Evolutionary conservation across 2,797 vertebrate species (phyloP).

Genomic region (Lacerta agilis): DNA sequence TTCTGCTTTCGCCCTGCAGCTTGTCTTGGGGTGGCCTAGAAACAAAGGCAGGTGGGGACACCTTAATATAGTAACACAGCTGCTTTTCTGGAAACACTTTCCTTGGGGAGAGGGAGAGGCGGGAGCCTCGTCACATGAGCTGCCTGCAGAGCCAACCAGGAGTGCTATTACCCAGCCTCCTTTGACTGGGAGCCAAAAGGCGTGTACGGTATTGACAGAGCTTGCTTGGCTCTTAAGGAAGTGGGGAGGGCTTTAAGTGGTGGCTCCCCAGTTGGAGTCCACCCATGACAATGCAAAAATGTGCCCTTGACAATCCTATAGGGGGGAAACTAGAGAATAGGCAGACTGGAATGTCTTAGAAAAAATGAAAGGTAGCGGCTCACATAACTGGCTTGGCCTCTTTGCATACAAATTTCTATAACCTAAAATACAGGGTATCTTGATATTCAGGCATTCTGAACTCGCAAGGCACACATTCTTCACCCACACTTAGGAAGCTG

Average conservation of each 20-base stretch:
- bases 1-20: slow-evolving; percentile 45
- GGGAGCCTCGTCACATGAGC: slow-evolving; percentile 32
- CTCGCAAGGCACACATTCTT: neutral
- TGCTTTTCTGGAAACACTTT: slow-evolving; percentile 42
- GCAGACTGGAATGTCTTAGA: neutral
- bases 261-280: neutral
- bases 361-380: neutral
- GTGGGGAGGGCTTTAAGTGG: neutral
- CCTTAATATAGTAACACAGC: slow-evolving; percentile 58
- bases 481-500: too few relatives aligned
- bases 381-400: neutral
- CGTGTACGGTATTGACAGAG: neutral
- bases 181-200: slow-evolving; percentile 36
- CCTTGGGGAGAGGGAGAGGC: slow-evolving; percentile 35
- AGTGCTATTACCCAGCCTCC: neutral
- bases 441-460: neutral
- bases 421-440: neutral
- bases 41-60: slow-evolving; percentile 46
- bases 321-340: neutral
- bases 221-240: slow-evolving; percentile 11
- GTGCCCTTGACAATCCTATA: neutral
- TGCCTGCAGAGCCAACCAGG: neutral
- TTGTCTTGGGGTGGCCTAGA: slow-evolving; percentile 41
- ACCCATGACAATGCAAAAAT: neutral
- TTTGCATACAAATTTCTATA: neutral